These are phyloP conservation scores for Hylyphantes graminicola DNA, from an alignment of 1,140 invertebrate genomes.

Conservation along the genomic window DNA sequence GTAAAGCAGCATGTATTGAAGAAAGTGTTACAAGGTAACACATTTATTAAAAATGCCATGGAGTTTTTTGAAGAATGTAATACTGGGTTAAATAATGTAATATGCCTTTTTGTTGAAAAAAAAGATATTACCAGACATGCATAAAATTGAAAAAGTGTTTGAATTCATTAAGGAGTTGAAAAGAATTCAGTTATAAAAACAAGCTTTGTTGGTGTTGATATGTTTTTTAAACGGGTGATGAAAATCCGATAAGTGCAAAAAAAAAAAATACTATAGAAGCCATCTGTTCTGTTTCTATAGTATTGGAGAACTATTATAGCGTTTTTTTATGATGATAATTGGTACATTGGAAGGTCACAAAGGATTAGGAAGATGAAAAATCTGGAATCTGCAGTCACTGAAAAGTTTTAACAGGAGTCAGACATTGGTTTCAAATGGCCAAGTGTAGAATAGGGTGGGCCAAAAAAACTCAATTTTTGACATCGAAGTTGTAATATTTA, in stretches of 20 bases:
- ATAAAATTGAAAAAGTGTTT: too few relatives aligned
- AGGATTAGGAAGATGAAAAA: neutral
- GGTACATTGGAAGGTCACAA: neutral
- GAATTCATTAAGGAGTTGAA: neutral
- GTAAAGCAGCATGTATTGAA: constrained; percentile 15
- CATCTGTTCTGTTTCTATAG: neutral
- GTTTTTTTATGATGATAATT: neutral
- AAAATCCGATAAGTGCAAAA: neutral
- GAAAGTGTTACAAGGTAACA: constrained; percentile 15
- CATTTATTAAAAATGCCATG: too few relatives aligned
- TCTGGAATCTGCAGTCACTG: too few relatives aligned
- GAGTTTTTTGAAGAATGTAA: too few relatives aligned
- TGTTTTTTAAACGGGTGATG: neutral
- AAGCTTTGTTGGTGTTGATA: neutral
- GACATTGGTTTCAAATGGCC: neutral
- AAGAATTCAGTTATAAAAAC: neutral
- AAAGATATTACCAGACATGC: too few relatives aligned
- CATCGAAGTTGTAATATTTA: too few relatives aligned
- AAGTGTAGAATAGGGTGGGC: too few relatives aligned
- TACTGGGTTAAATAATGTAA: too few relatives aligned
- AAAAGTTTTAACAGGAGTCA: neutral
- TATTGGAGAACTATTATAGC: neutral
- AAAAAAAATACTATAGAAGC: neutral
- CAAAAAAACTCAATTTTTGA: too few relatives aligned
- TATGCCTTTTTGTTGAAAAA: too few relatives aligned